Conservation (phyloP, 2,797 vertebrate genomes). For the Gastrophryne carolinensis region DNA sequence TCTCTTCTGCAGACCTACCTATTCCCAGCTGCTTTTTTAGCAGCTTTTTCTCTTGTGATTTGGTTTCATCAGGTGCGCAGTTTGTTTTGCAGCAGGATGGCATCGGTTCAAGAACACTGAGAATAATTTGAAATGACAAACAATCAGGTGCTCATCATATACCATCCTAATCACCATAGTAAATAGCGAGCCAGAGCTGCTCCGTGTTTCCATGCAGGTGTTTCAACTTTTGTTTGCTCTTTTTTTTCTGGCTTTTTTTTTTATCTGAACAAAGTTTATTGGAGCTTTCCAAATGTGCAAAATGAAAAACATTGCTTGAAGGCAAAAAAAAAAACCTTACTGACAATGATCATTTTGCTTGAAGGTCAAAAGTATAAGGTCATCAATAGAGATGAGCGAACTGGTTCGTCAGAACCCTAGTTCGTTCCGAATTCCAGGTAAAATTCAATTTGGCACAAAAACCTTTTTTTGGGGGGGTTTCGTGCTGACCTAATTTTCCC, state of each 20-base stretch:
- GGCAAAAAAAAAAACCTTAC: too few relatives aligned
- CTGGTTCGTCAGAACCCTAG: too few relatives aligned
- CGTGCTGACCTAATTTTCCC: too few relatives aligned
- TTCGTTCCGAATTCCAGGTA: too few relatives aligned
- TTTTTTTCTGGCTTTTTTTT: neutral
- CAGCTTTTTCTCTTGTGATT: neutral
- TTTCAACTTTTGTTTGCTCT: neutral
- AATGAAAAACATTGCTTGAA: neutral
- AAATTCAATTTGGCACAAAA: too few relatives aligned
- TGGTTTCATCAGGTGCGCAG: neutral
- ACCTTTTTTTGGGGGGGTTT: too few relatives aligned
- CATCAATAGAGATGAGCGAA: too few relatives aligned
- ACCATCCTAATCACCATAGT: neutral
- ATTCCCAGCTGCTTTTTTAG: constrained; percentile 17
- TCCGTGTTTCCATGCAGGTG: neutral
- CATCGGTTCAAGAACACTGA: neutral
- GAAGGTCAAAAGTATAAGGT: too few relatives aligned
- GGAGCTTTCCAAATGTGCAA: neutral
- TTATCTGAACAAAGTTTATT: neutral
- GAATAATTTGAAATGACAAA: neutral
- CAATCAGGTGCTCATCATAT: constrained; percentile 6
- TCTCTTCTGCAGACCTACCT: constrained; percentile 6
- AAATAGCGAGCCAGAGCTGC: neutral
- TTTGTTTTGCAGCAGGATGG: neutral
- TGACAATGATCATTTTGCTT: too few relatives aligned